Conservation (phyloP, 2,797 vertebrate species). For the Sternotherus odoratus region DNA sequence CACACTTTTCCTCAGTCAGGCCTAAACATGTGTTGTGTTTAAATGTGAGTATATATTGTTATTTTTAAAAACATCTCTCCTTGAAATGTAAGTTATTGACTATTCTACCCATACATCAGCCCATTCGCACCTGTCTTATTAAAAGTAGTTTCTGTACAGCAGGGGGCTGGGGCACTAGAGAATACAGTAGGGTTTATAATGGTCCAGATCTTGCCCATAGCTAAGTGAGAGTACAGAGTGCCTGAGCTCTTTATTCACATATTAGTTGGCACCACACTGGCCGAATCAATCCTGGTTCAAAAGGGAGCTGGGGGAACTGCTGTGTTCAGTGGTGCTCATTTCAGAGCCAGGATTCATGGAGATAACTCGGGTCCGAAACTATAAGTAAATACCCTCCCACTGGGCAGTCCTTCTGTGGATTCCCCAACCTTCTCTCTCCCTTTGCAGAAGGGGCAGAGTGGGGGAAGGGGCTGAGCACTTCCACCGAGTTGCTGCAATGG, state of each 20-base stretch:
- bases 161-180: neutral
- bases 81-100: constrained; percentile 7
- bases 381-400: neutral
- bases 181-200: rapidly evolving
- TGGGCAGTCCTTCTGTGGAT: neutral
- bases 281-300: neutral
- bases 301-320: neutral
- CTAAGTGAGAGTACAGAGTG: rapidly evolving
- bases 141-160: neutral
- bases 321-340: neutral
- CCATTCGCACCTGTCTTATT: constrained; percentile 47
- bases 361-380: neutral
- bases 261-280: neutral
- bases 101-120: neutral
- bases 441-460: neutral
- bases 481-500: neutral
- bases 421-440: neutral
- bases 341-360: neutral
- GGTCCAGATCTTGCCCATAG: neutral
- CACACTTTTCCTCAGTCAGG: neutral
- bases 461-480: rapidly evolving
- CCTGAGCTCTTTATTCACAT: constrained; percentile 34
- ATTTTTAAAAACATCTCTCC: constrained; percentile 29
- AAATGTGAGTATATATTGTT: constrained; percentile 16
- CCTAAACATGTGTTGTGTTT: neutral